Evolutionary conservation across 2,797 vertebrate genomes (phyloP).

Genomic region (Vireo griseus): DNA sequence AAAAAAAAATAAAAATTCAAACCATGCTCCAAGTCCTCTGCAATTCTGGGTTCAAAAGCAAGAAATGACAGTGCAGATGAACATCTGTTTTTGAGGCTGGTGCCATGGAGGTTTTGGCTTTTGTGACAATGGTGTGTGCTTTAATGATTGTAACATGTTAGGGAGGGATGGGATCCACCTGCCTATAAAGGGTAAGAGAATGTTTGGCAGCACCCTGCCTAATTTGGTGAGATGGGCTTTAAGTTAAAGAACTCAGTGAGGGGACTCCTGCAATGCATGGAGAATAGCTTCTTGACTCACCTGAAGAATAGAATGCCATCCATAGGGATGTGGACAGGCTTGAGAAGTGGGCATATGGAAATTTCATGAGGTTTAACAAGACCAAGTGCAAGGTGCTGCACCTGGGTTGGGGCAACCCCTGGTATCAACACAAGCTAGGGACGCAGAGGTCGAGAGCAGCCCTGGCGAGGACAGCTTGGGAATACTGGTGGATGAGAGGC

Average conservation of each 20-base stretch:
- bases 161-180: background rate
- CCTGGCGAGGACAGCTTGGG: background rate
- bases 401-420: accelerated
- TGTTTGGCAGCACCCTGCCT: background rate
- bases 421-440: accelerated
- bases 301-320: background rate
- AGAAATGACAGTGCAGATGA: background rate
- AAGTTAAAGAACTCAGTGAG: accelerated
- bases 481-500: background rate
- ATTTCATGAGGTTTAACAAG: background rate
- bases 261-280: no score
- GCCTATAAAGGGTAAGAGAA: background rate
- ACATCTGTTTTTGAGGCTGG: background rate
- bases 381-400: background rate
- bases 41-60: background rate
- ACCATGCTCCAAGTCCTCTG: background rate
- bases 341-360: background rate
- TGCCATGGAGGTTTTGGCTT: background rate
- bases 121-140: background rate
- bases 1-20: background rate
- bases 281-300: no score
- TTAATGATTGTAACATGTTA: background rate
- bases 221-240: background rate
- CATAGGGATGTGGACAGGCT: background rate
- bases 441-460: background rate